phyloP scores from a whole-genome alignment of 2,888 invertebrate species.

The Coremacera marginata region DNA sequence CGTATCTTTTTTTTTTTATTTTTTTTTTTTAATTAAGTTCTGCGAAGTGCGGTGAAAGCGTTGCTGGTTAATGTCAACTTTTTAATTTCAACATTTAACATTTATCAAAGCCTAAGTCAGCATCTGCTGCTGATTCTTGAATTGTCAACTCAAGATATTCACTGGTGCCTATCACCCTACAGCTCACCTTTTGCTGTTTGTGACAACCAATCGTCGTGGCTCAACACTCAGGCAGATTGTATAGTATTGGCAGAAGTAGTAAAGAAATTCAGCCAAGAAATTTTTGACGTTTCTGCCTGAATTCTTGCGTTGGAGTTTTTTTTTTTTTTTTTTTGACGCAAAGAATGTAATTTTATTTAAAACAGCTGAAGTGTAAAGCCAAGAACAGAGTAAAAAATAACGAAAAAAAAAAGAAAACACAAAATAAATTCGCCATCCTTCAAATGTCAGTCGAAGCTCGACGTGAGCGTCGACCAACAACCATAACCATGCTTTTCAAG shows the following conservation, averaged over 20 bases:
- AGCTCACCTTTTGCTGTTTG: too few species aligned
- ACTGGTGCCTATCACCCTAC: too few species aligned
- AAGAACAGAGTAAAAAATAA: neutral
- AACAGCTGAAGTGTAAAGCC: slow-evolving; percentile 22
- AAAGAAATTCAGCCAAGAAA: neutral
- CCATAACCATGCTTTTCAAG: neutral
- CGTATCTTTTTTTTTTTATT: neutral
- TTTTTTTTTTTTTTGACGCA: too few species aligned
- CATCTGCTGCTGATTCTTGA: neutral
- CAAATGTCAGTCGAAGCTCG: neutral
- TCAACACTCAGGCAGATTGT: neutral
- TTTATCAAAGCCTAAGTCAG: neutral
- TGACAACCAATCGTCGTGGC: neutral
- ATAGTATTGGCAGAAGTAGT: neutral
- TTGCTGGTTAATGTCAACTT: too few species aligned
- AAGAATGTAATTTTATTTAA: slow-evolving; percentile 36
- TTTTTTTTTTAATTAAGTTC: neutral
- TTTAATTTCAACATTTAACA: neutral
- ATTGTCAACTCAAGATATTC: neutral
- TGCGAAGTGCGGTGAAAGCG: neutral
- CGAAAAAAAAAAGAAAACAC: neutral
- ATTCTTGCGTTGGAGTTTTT: slow-evolving; percentile 7
- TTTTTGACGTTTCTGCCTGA: slow-evolving; percentile 23
- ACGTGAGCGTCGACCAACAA: too few species aligned
- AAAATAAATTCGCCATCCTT: neutral